These are phyloP conservation scores for Hypanus sabinus DNA, from an alignment of 2,113 vertebrate species.

Conservation along the genomic window DNA sequence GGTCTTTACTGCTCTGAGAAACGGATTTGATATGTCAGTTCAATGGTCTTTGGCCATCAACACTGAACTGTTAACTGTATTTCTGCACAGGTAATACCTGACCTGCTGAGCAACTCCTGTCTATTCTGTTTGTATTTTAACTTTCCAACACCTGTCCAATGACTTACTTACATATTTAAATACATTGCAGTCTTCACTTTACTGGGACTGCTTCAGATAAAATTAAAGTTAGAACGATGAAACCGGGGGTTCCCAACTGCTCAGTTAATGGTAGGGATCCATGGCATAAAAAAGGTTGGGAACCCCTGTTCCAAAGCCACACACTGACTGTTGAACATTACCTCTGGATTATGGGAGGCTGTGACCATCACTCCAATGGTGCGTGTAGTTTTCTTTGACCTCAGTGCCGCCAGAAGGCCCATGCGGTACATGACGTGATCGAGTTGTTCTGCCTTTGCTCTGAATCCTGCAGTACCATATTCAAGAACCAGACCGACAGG, in stretches of 20 bases:
- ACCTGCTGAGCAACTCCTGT: too few species aligned
- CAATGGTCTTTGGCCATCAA: too few species aligned
- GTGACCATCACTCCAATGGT: slow-evolving; percentile 90
- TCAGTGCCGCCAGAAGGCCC: slow-evolving; percentile 77
- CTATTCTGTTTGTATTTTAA: too few species aligned
- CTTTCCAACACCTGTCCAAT: too few species aligned
- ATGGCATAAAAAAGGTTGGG: too few species aligned
- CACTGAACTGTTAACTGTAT: too few species aligned
- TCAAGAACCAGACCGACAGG: slow-evolving; percentile 68
- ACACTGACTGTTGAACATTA: slow-evolving; percentile 45
- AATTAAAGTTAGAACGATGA: not conserved
- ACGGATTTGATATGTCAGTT: too few species aligned
- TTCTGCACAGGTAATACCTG: too few species aligned
- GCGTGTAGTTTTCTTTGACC: slow-evolving; percentile 69
- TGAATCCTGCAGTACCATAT: slow-evolving; percentile 89
- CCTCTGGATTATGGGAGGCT: slow-evolving; percentile 94
- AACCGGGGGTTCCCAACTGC: not conserved
- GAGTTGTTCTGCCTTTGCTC: slow-evolving; percentile 64
- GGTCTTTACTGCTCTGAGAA: too few species aligned
- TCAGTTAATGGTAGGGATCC: too few species aligned
- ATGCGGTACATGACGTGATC: slow-evolving; percentile 90
- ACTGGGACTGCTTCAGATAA: not conserved
- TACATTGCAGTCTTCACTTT: too few species aligned
- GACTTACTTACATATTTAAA: too few species aligned
- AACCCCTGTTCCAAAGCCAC: not conserved